phyloP scores from a whole-genome alignment of 2,113 vertebrate genomes.

The Ascaphus truei region DNA sequence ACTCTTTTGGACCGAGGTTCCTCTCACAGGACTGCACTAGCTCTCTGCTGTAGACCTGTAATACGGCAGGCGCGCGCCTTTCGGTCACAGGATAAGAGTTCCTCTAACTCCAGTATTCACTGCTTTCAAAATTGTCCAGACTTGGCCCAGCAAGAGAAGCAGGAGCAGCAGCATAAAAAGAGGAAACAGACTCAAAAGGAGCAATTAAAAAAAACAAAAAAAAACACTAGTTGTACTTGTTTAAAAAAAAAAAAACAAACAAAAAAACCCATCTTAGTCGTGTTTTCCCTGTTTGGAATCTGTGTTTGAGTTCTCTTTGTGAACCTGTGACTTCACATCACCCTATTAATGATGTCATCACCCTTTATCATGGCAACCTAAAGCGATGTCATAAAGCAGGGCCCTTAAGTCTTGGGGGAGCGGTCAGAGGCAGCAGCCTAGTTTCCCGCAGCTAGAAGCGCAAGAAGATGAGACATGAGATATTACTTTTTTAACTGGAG shows the following conservation, averaged over 20 bases:
- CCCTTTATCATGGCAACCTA: constrained; percentile 51
- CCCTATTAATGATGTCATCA: constrained; percentile 51
- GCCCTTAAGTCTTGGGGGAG: constrained; percentile 52
- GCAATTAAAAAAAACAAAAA: constrained; percentile 60
- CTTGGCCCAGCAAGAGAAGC: constrained; percentile 60
- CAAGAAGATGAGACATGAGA: constrained; percentile 52
- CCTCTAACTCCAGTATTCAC: constrained; percentile 54
- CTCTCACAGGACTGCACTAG: constrained; percentile 55
- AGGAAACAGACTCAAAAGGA: constrained; percentile 58
- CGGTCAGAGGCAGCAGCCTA: constrained; percentile 58
- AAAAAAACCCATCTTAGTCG: constrained; percentile 54
- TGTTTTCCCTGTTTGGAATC: constrained; percentile 57
- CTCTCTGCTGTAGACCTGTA: constrained; percentile 46
- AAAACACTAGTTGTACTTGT: constrained; percentile 62
- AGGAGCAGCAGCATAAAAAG: constrained; percentile 65
- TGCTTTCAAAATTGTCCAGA: constrained; percentile 59
- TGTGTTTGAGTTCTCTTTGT: constrained; percentile 52
- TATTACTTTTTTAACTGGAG: constrained; percentile 45
- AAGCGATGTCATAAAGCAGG: constrained; percentile 54
- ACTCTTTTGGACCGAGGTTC: constrained; percentile 66
- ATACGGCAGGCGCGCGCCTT: constrained; percentile 59
- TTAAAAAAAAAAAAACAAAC: too few relatives aligned
- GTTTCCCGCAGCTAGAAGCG: constrained; percentile 48
- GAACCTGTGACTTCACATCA: constrained; percentile 60
- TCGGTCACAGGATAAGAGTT: constrained; percentile 40